Evolutionary conservation across 2,113 vertebrate species (phyloP), one percentile per base, ranked within the genome.

Genomic region (Mustela nigripes): DNA sequence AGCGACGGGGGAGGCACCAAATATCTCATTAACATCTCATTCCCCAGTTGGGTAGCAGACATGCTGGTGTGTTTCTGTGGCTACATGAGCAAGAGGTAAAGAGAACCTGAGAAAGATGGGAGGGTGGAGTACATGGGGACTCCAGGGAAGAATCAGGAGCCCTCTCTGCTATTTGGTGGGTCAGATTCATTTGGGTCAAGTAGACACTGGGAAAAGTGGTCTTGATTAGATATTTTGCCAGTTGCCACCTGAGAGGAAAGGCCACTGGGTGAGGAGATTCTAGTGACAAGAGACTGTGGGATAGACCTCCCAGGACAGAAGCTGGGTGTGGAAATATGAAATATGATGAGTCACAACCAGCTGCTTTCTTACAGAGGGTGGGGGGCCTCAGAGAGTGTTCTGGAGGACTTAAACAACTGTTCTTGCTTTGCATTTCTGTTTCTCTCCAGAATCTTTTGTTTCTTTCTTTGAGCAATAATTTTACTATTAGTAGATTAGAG

Each of bases 401-500:
- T 80, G 21, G 15, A 62, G 71, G 93, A 33, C 10, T 79, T 31
- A 33, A 33, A 33, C 2, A 19, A 9, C n/a, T n/a, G 1, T 36
- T 69, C 33, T 21, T n/a, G 62, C 42, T 93, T 90, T 81, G 28
- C 45, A 14, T 93, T 84, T 93, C 16, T 81, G 5, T 73, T 65
- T 18, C 11, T 93, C 7, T 82, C 22, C 9, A 85, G 69, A 81
- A 80, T 48, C 60, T 62, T 86, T 58, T 33, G 11, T 50, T 82
- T 94, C 4, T 74, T 65, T 67, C 58, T 89, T 96, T 92, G n/a
- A 33, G n/a, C 31, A 71, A 39, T 73, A 71, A 33, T 92, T 94
- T 91, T 91, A 83, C 74, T 88, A 33, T 76, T 92, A 58, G 22
- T 71, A n/a, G 24, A 22, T 36, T 81, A 82, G 50, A 12, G 9